Evolutionary conservation across 2,888 invertebrate genomes (phyloP).

Genomic region (Cyclophora punctaria): DNA sequence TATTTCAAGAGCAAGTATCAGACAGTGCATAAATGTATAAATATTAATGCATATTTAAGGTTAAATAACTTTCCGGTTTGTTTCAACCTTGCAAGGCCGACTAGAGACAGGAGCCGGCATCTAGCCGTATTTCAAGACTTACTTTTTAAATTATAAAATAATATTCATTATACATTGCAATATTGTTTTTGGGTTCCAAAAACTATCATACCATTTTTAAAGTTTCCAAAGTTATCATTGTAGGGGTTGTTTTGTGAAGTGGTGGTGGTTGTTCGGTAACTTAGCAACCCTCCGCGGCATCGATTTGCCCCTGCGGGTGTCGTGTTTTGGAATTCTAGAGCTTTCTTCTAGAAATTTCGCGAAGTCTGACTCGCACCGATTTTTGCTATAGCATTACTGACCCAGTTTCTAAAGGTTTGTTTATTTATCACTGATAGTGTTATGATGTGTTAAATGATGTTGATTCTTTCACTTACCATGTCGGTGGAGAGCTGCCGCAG

Average conservation of each 20-base stretch:
- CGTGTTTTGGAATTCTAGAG: conserved; percentile 25
- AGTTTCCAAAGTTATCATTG: too few relatives aligned
- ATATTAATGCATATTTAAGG: background rate
- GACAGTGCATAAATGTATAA: too few relatives aligned
- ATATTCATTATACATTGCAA: too few relatives aligned
- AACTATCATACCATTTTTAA: too few relatives aligned
- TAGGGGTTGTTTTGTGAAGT: background rate
- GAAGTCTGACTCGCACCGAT: conserved; percentile 10
- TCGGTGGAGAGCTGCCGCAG: conserved; percentile 69
- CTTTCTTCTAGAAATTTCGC: conserved; percentile 42
- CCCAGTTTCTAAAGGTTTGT: too few relatives aligned
- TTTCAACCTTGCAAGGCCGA: conserved; percentile 44
- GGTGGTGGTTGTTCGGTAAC: conserved; percentile 32
- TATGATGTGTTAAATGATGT: background rate
- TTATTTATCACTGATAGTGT: too few relatives aligned
- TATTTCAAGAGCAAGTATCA: too few relatives aligned
- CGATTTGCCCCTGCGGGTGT: conserved; percentile 23
- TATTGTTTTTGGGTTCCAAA: too few relatives aligned
- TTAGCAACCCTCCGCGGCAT: conserved; percentile 38
- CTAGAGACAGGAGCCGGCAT: conserved; percentile 19
- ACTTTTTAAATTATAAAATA: too few relatives aligned
- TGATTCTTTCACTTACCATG: conserved; percentile 51
- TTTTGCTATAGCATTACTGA: too few relatives aligned
- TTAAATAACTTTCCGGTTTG: background rate
- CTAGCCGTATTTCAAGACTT: background rate